These are phyloP conservation scores for Medauroidea extradentata DNA, from an alignment of 1,140 invertebrate genomes.

Conservation along the genomic window DNA sequence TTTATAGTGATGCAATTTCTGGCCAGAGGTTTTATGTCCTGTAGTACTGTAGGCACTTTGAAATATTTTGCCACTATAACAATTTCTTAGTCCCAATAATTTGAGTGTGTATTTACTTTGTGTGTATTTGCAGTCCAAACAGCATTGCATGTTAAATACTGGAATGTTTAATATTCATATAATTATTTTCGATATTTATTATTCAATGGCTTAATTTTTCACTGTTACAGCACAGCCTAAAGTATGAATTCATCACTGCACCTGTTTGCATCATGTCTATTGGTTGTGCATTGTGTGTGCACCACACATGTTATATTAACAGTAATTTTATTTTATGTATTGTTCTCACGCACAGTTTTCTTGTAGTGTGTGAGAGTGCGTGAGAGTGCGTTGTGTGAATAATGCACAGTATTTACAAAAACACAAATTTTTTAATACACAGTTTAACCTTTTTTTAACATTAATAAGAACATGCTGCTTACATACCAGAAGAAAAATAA, in stretches of 20 bases:
- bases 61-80: no score
- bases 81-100: no score
- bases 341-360: slow-evolving; percentile 11
- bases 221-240: slow-evolving; percentile 20
- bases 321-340: slow-evolving; percentile 6
- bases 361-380: slow-evolving; percentile 19
- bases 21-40: no score
- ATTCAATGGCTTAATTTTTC: slow-evolving; percentile 19
- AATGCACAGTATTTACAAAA: slow-evolving; percentile 9
- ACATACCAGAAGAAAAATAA: no score
- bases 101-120: slow-evolving; percentile 4
- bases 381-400: slow-evolving; percentile 16
- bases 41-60: no score
- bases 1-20: no score
- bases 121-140: slow-evolving; percentile 11
- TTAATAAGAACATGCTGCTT: no score
- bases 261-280: slow-evolving; percentile 17
- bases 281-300: slow-evolving; percentile 20
- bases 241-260: slow-evolving; percentile 18
- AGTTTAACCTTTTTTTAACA: no score
- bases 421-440: no score
- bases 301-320: slow-evolving; percentile 14
- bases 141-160: slow-evolving; percentile 16
- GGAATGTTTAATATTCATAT: slow-evolving; percentile 17
- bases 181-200: slow-evolving; percentile 13